A percentile compares a stretch with the other conserved stretches of the same genome.
phyloP scores from a whole-genome alignment of 37 sponge, comb jelly and placozoan species.

The Beroe forskalii region DNA sequence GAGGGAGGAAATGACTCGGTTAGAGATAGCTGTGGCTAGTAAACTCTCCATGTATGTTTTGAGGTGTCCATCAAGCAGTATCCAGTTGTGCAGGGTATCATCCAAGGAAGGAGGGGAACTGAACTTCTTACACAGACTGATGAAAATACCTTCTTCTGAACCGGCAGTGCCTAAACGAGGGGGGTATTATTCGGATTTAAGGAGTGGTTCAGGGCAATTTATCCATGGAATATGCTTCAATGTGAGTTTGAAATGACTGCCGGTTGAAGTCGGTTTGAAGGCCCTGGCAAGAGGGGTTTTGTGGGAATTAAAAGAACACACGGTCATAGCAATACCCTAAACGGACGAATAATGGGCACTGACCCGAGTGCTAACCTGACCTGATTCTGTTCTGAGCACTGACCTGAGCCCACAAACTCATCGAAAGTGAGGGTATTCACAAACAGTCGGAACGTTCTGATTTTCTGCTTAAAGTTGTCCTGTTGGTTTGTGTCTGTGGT shows the following conservation, averaged over 20 bases:
- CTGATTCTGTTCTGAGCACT: no score
- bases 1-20: constrained; percentile 32
- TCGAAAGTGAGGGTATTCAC: constrained; percentile 34
- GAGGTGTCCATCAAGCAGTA: constrained; percentile 36
- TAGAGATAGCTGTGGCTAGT: constrained; percentile 24
- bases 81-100: constrained; percentile 36
- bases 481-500: background rate
- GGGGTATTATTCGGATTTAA: no score
- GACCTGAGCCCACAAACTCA: constrained; percentile 56
- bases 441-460: constrained; percentile 25
- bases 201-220: no score
- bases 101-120: constrained; percentile 15
- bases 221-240: no score
- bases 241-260: no score
- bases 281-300: no score
- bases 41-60: constrained; percentile 48
- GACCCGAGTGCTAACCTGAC: no score
- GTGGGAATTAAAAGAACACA: no score
- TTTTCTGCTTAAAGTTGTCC: background rate
- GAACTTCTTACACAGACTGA: constrained; percentile 43
- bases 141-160: constrained; percentile 50
- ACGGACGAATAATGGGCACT: no score
- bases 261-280: no score
- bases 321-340: no score
- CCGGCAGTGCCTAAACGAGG: background rate